Base-by-base conservation (phyloP, 2,888 invertebrate genomes). In the Diabrotica balteata region DNA sequence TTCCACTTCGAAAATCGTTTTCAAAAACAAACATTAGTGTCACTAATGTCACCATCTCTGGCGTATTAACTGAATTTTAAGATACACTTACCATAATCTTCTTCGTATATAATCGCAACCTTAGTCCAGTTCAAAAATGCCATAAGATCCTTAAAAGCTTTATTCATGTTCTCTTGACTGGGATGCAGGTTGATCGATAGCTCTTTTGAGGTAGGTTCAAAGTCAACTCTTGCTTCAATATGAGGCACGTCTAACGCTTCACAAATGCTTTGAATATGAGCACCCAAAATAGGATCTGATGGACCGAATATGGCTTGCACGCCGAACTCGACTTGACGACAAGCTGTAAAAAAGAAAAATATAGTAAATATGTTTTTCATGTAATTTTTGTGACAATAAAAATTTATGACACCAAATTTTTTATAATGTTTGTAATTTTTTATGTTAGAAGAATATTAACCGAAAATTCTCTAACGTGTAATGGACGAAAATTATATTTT, bases 71-170 rank as follows among this genome's bases (percentile, higher is more conserved):
- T 32, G 32, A 32, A 32, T 3, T 32, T 3, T 32, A 32, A 32
- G 32, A 43, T 8, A 43, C 59, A 77, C 88, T 87, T 80, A 94
- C 95, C 94, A 80, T 91, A 91, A 77, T 96, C 95, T 78, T 97
- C 95, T 80, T 98, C 97, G 80, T 97, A 97, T 54, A 98, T 90
- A 64, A 98, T 92, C 0, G 95, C 96, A 79, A 97, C 94, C 80
- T 92, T 90, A 4, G 94, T 94, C 97, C 97, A 97, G 82, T 95
- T 95, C 69, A 96, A 88, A 82, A 94, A 94, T 8, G 90, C 86
- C 83, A 97, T 93, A 73, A 96, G 88, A 79, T 97, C 96, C 66
- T 91, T 88, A 84, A 95, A 95, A 0, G 94, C 94, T 80, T 88
- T 88, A 80, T 95, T 93, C 81, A 97, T 88, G 73, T 93, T 87